These are phyloP conservation scores for Seriola rivoliana DNA, from an alignment of 2,113 vertebrate genomes.

Conservation along the genomic window DNA sequence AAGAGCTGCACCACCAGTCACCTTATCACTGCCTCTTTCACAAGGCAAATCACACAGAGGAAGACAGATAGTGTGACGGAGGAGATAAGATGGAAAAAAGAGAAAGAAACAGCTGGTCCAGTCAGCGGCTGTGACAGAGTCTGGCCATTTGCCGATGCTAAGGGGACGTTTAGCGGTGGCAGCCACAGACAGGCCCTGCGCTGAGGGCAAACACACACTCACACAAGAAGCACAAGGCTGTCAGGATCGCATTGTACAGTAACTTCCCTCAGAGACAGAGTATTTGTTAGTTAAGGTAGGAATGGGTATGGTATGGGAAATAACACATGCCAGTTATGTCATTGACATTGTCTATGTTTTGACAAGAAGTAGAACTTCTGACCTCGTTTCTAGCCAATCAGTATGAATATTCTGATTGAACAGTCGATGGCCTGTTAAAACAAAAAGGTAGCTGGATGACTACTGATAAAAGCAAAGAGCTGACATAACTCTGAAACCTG, in stretches of 20 bases:
- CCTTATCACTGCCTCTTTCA: slow-evolving; percentile 46
- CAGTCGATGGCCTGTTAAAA: too few relatives aligned
- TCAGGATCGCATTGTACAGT: slow-evolving; percentile 28
- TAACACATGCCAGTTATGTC: neutral
- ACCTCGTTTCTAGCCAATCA: too few relatives aligned
- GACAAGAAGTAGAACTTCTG: neutral
- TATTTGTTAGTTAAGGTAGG: neutral
- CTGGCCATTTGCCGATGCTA: slow-evolving; percentile 54
- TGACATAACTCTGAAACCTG: neutral
- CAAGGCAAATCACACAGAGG: slow-evolving; percentile 33
- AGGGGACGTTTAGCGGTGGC: slow-evolving; percentile 61
- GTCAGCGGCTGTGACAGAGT: slow-evolving; percentile 56
- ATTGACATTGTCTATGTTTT: neutral
- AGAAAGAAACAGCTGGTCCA: slow-evolving; percentile 68
- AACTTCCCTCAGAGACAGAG: slow-evolving; percentile 8
- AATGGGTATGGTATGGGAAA: neutral
- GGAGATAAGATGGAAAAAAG: slow-evolving; percentile 59
- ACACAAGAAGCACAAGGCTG: slow-evolving; percentile 31
- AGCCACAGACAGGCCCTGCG: slow-evolving; percentile 44
- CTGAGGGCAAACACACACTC: slow-evolving; percentile 48
- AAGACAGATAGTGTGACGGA: slow-evolving; percentile 51
- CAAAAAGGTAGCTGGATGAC: neutral
- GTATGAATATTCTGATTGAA: neutral
- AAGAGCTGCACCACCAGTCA: slow-evolving; percentile 46
- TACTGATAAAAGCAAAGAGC: neutral